Evolutionary conservation across 2,113 vertebrate genomes (phyloP).

Genomic region (Bungarus multicinctus): DNA sequence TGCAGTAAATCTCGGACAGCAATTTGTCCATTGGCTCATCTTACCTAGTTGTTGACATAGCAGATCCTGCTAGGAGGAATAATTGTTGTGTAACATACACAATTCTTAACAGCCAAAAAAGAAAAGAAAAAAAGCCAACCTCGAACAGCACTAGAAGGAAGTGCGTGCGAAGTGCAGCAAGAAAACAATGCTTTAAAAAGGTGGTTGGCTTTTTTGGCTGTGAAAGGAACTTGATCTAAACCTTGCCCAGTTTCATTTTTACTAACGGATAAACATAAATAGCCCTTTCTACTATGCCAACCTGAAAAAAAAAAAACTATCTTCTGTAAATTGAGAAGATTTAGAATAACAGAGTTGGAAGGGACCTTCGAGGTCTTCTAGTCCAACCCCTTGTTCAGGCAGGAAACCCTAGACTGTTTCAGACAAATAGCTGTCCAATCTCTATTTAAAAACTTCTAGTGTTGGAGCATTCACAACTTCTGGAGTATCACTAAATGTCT

Average conservation of each 20-base stretch:
- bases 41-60: conserved; percentile 1
- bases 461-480: no score
- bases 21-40: background rate
- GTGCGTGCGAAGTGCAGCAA: background rate
- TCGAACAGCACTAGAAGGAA: background rate
- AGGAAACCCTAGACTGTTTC: no score
- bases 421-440: no score
- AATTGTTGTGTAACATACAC: background rate
- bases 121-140: no score
- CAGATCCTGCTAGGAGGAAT: background rate
- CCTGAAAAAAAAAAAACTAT: background rate
- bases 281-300: background rate
- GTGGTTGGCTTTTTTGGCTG: background rate
- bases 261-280: background rate
- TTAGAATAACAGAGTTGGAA: no score
- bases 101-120: background rate
- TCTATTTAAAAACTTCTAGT: no score
- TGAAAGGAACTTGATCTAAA: no score
- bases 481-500: no score
- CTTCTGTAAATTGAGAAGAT: no score
- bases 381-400: no score
- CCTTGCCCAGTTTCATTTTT: background rate
- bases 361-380: no score
- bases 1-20: background rate
- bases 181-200: no score